Evolutionary conservation across 2,113 vertebrate genomes (phyloP), one percentile per base, ranked within the genome.

Genomic region (Haemorhous mexicanus): DNA sequence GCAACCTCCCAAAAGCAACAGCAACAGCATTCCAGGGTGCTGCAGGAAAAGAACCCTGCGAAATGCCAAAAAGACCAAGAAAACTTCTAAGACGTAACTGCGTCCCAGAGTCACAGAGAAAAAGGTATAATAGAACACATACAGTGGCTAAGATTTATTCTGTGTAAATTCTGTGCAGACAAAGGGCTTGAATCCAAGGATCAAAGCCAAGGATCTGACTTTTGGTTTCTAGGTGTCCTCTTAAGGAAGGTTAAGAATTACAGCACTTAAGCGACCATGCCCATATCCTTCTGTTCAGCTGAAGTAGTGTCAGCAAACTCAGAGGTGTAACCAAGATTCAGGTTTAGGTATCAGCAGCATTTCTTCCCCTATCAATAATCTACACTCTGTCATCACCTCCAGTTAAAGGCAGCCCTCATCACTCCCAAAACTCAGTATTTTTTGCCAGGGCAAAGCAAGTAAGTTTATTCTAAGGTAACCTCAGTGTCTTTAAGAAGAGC

Each of bases 1-100:
- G 95, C 93, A 93, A 46, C 13, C 46, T 59, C 81, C 91, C 96
- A 96, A 94, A 89, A 21, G 22, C 39, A 96, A 94, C 80, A 87
- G n/a, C n/a, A n/a, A n/a, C 5, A 49, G 56, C 63, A 46, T 75
- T 79, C 93, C 41, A 84, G 1, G 3, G 62, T 32, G 13, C 37
- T 78, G 11, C 43, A 77, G 91, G 83, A 61, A 96, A 90, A n/a
- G 20, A 87, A 47, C 44, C 41, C 82, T 67, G 75, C 9, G 78
- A 93, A 91, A 85, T 10, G 10, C 66, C 88, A 91, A 9, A 3
- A 27, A 55, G 67, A 17, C 32, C 24, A 6, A 18, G 91, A 84
- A 93, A 89, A 83, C 33, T 46, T 93, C 68, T 72, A 89, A 73
- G 22, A 61, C 20, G 5, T 0, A 46, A 85, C 41, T 27, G 6